These are phyloP conservation scores for Thelaira solivaga DNA, from an alignment of 2,888 invertebrate genomes.

Conservation along the genomic window DNA sequence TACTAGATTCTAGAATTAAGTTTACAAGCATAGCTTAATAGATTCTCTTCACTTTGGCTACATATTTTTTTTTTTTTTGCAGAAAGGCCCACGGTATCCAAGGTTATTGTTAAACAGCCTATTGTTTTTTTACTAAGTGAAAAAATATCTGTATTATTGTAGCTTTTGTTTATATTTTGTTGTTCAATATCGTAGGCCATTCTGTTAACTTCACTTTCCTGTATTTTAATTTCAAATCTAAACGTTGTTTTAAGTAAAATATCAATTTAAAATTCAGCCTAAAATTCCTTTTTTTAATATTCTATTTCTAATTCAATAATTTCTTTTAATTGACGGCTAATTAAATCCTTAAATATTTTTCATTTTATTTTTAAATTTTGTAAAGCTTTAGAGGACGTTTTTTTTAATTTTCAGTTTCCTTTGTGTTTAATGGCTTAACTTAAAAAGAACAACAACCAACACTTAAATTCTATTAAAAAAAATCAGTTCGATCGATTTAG, in stretches of 20 bases:
- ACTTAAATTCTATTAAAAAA: slow-evolving; percentile 34
- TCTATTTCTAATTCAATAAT: background rate
- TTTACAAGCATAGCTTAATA: no score
- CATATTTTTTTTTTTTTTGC: no score
- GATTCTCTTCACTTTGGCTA: no score
- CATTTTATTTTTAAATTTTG: background rate
- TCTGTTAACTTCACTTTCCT: no score
- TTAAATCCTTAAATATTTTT: background rate
- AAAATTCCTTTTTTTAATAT: background rate
- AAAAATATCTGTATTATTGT: no score
- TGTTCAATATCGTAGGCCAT: no score
- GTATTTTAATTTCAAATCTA: no score
- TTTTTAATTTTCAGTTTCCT: background rate
- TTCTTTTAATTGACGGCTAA: slow-evolving; percentile 40
- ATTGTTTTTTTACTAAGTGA: no score
- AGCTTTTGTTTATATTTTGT: no score
- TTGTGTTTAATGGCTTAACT: background rate
- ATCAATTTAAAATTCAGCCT: background rate
- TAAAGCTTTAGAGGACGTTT: slow-evolving; percentile 48
- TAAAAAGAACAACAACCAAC: slow-evolving; percentile 4
- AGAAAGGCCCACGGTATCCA: no score
- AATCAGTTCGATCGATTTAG: slow-evolving; percentile 52
- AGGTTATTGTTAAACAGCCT: no score
- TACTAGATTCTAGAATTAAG: no score
- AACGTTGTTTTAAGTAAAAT: background rate